Evolutionary conservation across 2,888 invertebrate genomes (phyloP), one percentile per base, ranked within the genome.

Genomic region (Drosophila lutescens): DNA sequence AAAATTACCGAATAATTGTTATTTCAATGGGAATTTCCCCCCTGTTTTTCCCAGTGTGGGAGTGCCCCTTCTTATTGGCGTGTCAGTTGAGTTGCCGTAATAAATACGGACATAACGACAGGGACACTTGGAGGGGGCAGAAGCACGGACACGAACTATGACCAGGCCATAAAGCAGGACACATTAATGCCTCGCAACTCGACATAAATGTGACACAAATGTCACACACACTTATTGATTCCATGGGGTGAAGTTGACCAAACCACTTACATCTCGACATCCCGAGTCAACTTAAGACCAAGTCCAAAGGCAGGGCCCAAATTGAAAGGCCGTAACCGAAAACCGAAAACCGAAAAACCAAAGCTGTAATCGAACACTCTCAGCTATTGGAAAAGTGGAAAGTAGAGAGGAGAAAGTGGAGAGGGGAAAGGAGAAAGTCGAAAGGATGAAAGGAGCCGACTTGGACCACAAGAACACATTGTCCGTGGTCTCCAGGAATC

Each of bases 121-220:
- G 26, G 20, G 20, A 20, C 20, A 20, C 3, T 20, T 2, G 55
- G 51, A 58, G 40, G 20, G 17, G 34, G 15, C 43, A 38, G 54
- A 26, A 53, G 53, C 51, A 50, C 30, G 43, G 41, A 49, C 55
- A 55, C 34, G 69, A 76, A 75, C 70, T 53, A 65, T 63, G 41
- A 67, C 54, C 60, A 58, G 30, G 77, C 83, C 73, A 74, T 86
- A 81, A 81, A 70, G 63, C 71, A 68, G 68, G 67, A 65, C 70
- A 83, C 86, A 86, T 82, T 82, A 86, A 86, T 80, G 78, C 84
- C 84, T 69, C 81, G 76, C 76, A 57, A 74, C 78, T 74, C 66
- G 84, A 86, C 84, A 82, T 80, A 86, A 86, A 86, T 86, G 82
- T 86, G 86, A 82, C 84, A 82, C 83, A 83, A 82, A 78, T 82